Percentiles rank a stretch among this genome's conserved stretches.
phyloP scores from a whole-genome alignment of 2,113 vertebrate genomes.

The Epinephelus lanceolatus region DNA sequence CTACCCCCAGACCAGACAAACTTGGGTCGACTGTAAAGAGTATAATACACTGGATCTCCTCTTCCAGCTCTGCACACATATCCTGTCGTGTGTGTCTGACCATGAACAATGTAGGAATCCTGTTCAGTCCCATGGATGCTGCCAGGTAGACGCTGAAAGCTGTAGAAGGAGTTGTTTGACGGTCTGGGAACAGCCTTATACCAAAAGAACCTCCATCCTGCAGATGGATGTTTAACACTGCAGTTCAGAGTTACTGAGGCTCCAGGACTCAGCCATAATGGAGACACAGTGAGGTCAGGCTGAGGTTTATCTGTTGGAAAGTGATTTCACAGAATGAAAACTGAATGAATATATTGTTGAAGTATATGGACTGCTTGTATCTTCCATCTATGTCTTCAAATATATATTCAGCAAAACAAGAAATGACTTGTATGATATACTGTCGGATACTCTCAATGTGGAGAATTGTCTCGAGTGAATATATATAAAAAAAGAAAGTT shows the following conservation, averaged over 20 bases:
- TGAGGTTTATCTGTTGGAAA: constrained; percentile 2
- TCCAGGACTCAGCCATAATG: constrained; percentile 59
- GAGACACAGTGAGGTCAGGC: constrained; percentile 51
- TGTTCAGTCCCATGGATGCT: constrained; percentile 27
- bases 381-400: neutral
- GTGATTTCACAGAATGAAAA: neutral
- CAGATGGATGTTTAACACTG: constrained; percentile 6
- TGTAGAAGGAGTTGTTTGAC: neutral
- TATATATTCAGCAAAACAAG: neutral
- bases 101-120: constrained; percentile 42
- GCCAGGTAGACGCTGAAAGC: constrained; percentile 41
- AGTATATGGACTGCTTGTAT: neutral
- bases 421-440: no score
- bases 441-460: no score
- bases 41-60: constrained; percentile 41
- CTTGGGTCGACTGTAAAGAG: neutral
- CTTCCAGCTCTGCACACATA: constrained; percentile 61
- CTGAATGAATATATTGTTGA: neutral
- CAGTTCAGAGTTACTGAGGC: constrained; percentile 69
- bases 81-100: constrained; percentile 54
- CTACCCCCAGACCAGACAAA: constrained; percentile 63
- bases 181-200: constrained; percentile 30
- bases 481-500: neutral
- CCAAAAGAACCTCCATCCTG: constrained; percentile 56
- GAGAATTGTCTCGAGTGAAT: no score